Evolutionary conservation across 2,888 invertebrate genomes (phyloP).

Genomic region (Hydroisotoma schaefferi): DNA sequence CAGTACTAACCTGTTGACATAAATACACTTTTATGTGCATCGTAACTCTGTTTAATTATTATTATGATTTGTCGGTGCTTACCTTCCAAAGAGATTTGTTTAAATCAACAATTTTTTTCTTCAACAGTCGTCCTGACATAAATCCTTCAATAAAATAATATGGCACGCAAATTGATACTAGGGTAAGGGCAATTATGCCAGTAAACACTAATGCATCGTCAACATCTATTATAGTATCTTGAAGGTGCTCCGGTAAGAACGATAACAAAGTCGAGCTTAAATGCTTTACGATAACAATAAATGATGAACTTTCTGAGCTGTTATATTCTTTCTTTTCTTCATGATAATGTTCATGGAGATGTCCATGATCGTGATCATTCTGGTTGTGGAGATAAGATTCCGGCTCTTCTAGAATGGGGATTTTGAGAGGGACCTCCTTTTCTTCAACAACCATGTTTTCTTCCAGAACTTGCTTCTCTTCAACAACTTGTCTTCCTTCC

Average conservation of each 20-base stretch:
- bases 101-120: slow-evolving; percentile 47
- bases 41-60: not conserved
- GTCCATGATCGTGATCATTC: slow-evolving; percentile 21
- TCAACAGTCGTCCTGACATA: slow-evolving; percentile 39
- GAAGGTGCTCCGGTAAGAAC: slow-evolving; percentile 47
- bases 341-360: slow-evolving; percentile 19
- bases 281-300: slow-evolving; percentile 43
- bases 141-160: slow-evolving; percentile 45
- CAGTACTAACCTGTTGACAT: slow-evolving; percentile 39
- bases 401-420: not conserved
- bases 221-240: slow-evolving; percentile 47
- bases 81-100: slow-evolving; percentile 48
- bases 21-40: not conserved
- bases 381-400: not conserved
- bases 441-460: not conserved
- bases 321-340: slow-evolving; percentile 15
- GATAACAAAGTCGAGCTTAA: slow-evolving; percentile 43
- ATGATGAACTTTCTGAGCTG: slow-evolving; percentile 30
- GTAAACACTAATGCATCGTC: slow-evolving; percentile 47
- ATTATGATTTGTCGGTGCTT: not conserved
- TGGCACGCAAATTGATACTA: slow-evolving; percentile 48
- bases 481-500: too few species aligned
- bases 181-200: slow-evolving; percentile 47
- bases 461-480: too few species aligned
- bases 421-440: not conserved